Evolutionary conservation across 2,888 invertebrate species (phyloP).

Genomic region (Mythimna impura): DNA sequence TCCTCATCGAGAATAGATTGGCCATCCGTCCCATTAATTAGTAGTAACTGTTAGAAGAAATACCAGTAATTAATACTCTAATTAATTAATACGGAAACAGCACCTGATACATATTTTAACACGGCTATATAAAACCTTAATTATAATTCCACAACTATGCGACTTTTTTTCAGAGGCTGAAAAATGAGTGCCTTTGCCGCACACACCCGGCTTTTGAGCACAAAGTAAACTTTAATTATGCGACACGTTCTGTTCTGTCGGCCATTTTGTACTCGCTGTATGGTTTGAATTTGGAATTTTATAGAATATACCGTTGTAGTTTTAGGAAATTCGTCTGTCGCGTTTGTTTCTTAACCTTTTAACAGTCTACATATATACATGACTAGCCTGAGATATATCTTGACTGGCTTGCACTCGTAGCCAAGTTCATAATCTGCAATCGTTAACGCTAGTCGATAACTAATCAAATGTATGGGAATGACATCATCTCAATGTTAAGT

Average conservation of each 20-base stretch:
- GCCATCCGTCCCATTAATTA: neutral
- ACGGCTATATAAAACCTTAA: conserved; percentile 39
- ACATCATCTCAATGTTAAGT: too few relatives aligned
- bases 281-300: conserved; percentile 40
- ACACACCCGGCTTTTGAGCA: conserved; percentile 51
- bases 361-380: too few relatives aligned
- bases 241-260: conserved; percentile 24
- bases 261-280: conserved; percentile 23
- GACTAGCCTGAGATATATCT: too few relatives aligned
- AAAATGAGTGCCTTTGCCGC: conserved; percentile 56
- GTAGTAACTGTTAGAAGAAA: neutral
- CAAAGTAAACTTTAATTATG: conserved; percentile 61
- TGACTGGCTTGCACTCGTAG: too few relatives aligned
- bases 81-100: conserved; percentile 20
- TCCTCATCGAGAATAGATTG: neutral
- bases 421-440: too few relatives aligned
- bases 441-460: too few relatives aligned
- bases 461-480: too few relatives aligned
- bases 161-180: conserved; percentile 49
- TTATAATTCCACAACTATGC: conserved; percentile 47
- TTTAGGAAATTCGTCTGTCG: neutral
- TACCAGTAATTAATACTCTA: neutral
- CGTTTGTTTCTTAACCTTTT: too few relatives aligned
- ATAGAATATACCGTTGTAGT: conserved; percentile 10
- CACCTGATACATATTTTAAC: conserved; percentile 36